phyloP scores from a whole-genome alignment of 2,888 invertebrate genomes.

The Coleophora deauratella region DNA sequence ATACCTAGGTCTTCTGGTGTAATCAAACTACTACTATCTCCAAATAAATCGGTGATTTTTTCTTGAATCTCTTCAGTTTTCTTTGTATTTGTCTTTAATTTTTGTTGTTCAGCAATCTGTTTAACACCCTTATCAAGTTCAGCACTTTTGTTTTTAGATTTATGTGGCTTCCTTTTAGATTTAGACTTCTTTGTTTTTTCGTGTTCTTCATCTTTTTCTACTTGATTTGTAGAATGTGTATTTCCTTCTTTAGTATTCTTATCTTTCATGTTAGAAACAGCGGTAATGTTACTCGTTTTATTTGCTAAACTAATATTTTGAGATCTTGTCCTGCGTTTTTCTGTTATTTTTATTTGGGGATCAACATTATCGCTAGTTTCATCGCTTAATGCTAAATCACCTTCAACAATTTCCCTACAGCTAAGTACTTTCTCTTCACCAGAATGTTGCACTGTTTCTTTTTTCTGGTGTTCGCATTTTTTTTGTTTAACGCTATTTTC shows the following conservation, averaged over 20 bases:
- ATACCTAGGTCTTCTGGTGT: slow-evolving; percentile 59
- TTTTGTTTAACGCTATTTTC: not conserved
- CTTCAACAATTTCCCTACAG: slow-evolving; percentile 35
- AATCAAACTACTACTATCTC: slow-evolving; percentile 58
- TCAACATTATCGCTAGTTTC: slow-evolving; percentile 39
- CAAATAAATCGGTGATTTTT: slow-evolving; percentile 55
- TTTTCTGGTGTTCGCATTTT: too few species aligned
- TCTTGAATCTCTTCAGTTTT: slow-evolving; percentile 19
- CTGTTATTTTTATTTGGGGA: slow-evolving; percentile 1
- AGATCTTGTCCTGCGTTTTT: not conserved
- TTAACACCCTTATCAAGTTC: slow-evolving; percentile 7
- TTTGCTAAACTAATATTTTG: not conserved
- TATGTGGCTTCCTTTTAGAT: slow-evolving; percentile 26
- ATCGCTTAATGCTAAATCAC: slow-evolving; percentile 59
- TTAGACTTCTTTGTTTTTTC: slow-evolving; percentile 24
- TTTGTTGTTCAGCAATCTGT: slow-evolving; percentile 4
- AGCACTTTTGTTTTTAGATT: slow-evolving; percentile 23
- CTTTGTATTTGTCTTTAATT: slow-evolving; percentile 16
- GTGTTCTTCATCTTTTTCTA: not conserved
- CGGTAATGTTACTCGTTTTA: not conserved
- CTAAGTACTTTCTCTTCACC: not conserved
- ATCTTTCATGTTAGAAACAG: not conserved
- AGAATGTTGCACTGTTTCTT: too few species aligned
- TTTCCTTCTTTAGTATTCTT: not conserved
- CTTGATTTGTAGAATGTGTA: not conserved